These are phyloP conservation scores for Bombyx mori DNA, from an alignment of 1,140 invertebrate species.

Conservation along the genomic window DNA sequence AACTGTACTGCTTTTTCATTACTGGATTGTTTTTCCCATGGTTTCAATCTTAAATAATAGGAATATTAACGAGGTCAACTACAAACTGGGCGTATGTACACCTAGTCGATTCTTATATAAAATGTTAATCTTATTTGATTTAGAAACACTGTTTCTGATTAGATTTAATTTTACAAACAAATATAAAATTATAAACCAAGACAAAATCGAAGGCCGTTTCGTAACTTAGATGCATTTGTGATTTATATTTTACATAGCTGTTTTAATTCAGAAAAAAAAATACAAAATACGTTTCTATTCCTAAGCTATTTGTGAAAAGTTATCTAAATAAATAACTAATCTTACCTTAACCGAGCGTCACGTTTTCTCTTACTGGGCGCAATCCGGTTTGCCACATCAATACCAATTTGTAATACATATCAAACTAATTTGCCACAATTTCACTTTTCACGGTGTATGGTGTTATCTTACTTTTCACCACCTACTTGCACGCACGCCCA, in stretches of 20 bases:
- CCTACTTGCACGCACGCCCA: constrained; percentile 34
- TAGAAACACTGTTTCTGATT: too few relatives aligned
- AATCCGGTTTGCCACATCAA: constrained; percentile 67
- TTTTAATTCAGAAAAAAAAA: not conserved
- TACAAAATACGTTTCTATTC: not conserved
- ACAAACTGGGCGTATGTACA: too few relatives aligned
- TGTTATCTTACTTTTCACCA: constrained; percentile 22
- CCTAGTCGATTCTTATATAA: too few relatives aligned
- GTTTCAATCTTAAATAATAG: too few relatives aligned
- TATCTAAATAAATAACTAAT: constrained; percentile 13
- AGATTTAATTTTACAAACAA: too few relatives aligned
- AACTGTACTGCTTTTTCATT: too few relatives aligned
- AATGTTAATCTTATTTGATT: too few relatives aligned
- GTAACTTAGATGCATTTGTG: constrained; percentile 1
- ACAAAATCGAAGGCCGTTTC: constrained; percentile 8
- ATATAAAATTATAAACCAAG: constrained; percentile 1
- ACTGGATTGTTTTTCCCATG: too few relatives aligned
- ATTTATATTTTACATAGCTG: not conserved
- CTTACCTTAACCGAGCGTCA: constrained; percentile 63
- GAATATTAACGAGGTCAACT: too few relatives aligned
- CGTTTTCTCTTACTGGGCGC: constrained; percentile 57
- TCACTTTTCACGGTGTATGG: constrained; percentile 38
- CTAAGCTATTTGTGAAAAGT: not conserved
- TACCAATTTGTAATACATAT: constrained; percentile 51
- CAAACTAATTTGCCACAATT: constrained; percentile 38